A percentile compares a stretch with the other conserved stretches of the same genome.
These are phyloP conservation scores for Drosophila multiciliata DNA, from an alignment of 2,888 invertebrate species.

Conservation along the genomic window DNA sequence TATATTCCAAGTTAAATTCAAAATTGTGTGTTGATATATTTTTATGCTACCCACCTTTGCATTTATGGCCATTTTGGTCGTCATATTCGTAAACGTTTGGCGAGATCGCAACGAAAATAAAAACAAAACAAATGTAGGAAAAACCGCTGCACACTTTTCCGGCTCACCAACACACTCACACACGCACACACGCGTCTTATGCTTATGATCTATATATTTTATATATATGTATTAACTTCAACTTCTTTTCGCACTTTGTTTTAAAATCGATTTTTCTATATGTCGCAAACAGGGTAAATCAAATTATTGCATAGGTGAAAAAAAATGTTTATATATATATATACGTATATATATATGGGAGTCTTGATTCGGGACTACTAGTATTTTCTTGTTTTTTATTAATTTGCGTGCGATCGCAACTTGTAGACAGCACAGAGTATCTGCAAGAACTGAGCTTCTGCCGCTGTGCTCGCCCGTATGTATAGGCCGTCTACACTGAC, in stretches of 20 bases:
- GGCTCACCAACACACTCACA: slow-evolving; percentile 26
- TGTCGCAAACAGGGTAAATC: slow-evolving; percentile 19
- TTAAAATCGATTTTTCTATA: neutral
- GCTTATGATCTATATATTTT: slow-evolving; percentile 13
- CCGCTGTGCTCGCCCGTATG: slow-evolving; percentile 64
- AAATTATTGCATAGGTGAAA: slow-evolving; percentile 1
- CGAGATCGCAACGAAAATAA: slow-evolving; percentile 17
- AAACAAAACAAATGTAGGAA: slow-evolving; percentile 30
- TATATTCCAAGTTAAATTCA: neutral
- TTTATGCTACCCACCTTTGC: slow-evolving; percentile 73
- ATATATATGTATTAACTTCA: neutral
- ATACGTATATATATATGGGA: slow-evolving; percentile 10
- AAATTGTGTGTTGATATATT: neutral
- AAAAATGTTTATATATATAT: slow-evolving; percentile 3
- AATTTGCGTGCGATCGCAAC: slow-evolving; percentile 23
- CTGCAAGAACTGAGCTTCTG: slow-evolving; percentile 79
- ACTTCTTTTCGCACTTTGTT: slow-evolving; percentile 30
- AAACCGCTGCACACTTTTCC: slow-evolving; percentile 52
- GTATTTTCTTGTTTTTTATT: slow-evolving; percentile 8
- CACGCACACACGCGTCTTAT: slow-evolving; percentile 3
- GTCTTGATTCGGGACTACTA: slow-evolving; percentile 8
- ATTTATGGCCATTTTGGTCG: slow-evolving; percentile 82
- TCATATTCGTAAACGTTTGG: slow-evolving; percentile 61
- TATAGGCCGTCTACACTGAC: slow-evolving; percentile 60
- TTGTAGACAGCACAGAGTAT: slow-evolving; percentile 73